Evolutionary conservation across 2,888 invertebrate species (phyloP), one percentile per base, ranked within the genome.

Genomic region (Chirona hameri): DNA sequence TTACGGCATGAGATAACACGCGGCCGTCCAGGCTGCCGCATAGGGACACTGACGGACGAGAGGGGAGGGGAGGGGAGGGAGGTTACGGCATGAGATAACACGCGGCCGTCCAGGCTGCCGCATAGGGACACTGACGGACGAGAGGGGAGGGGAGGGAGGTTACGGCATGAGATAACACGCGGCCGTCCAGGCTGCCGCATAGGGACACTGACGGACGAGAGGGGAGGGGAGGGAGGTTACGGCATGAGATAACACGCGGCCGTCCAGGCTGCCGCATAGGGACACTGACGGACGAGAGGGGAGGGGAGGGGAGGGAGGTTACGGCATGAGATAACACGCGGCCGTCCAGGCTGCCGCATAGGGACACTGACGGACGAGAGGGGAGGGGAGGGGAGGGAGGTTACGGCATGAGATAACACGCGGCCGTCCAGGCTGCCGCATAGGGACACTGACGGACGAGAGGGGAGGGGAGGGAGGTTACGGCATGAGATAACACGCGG

Each of bases 31-130:
- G 39, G 7, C n/a, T n/a, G 39, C 39, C 39, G 39, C 39, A 39
- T 39, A 39, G 39, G 4, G 39, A 7, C 7, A 39, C 39, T 39
- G 39, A n/a, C n/a, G 39, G 85, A 84, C 24, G 24, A 21, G 18
- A 2, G 18, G 24, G 60, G 60, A 24, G 3, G 9, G 24, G 7
- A 7, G 39, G 39, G 39, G n/a, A 39, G 39, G 39, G 2, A 92
- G 91, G 83, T 89, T 91, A 3, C 94, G 93, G 86, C 91, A 90
- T 60, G 94, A 93, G 84, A 95, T 95, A 97, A 95, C 14, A 91
- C 88, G 83, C 87, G 88, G 0, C 91, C 92, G 82, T 93, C 90
- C 85, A 92, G 91, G 84, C 89, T 91, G 4, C 94, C 93, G 86
- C 91, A 90, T 60, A 95, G 87, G 86, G 94, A 93, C 84, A 95